Base-by-base conservation (phyloP, 2,797 vertebrate genomes). In the Neosilurus mollespiculum region DNA sequence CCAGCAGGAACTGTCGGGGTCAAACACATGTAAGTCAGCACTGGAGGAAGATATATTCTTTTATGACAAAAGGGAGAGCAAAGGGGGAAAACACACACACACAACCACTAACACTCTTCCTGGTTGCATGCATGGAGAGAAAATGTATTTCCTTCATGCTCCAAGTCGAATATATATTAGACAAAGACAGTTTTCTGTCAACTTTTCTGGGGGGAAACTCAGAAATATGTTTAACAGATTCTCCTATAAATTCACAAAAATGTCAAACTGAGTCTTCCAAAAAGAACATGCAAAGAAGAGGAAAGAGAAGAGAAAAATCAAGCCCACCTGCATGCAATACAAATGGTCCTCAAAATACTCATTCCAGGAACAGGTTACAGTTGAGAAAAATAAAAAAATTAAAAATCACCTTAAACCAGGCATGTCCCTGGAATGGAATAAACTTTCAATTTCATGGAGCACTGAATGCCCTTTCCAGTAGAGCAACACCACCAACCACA, bases 1-100 rank as follows among this genome's bases (percentile, higher is more conserved):
- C 70, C 26, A 10, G 20, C 66, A 80, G 72, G 87, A 85, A 81
- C 72, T 72, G 69, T 67, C 81, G 59, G 73, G 71, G 73, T 73
- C 70, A 54, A 81, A 84, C 72, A 79, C 70, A 81, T 83, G 67
- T 58, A 61, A 61, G 82, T 76, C 84, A 70, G 56, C 59, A 81
- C 75, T 49, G 34, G 26, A 62, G 53, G 37, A 73, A 37, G 81
- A 85, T 80, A 79, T 53, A 37, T 69, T 77, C 73, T 83, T 81
- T 85, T 78, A 71, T 81, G 24, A 20, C 71, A 54, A 24, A 24
- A 12, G 51, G 49, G 61, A 54, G 53, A 73, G 37, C 1, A 4
- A 58, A 24, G 20, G 24, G 26, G 43, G 18, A 9, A 66, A 18
- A 26, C 2, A 16, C 7, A 64, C 37, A 51, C 11, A 34, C 24